phyloP scores from a whole-genome alignment of 2,113 vertebrate genomes.

The Crotalus horridus region DNA sequence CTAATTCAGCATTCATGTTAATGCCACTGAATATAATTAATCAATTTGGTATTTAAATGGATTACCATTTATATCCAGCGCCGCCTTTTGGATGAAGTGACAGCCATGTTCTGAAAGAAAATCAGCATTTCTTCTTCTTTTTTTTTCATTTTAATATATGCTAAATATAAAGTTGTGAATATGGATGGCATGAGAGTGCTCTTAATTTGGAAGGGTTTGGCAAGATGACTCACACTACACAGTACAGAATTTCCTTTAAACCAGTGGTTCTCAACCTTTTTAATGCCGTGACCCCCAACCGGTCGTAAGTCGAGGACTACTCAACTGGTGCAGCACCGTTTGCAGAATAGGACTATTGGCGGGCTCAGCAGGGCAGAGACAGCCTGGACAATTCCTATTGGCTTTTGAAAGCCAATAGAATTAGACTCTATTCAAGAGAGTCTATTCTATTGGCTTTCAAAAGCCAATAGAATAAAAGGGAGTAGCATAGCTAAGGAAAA shows the following conservation, averaged over 20 bases:
- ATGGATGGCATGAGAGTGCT: not conserved
- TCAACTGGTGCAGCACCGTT: too few relatives aligned
- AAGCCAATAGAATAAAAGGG: too few relatives aligned
- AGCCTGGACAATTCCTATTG: too few relatives aligned
- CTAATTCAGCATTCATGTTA: constrained; percentile 16
- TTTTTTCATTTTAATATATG: not conserved
- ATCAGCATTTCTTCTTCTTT: not conserved
- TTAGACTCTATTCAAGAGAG: too few relatives aligned
- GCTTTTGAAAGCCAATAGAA: too few relatives aligned
- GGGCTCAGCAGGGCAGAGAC: too few relatives aligned
- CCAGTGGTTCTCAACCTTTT: too few relatives aligned
- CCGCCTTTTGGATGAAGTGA: constrained; percentile 15
- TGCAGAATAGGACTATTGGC: too few relatives aligned
- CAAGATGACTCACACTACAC: not conserved
- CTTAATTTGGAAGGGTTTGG: not conserved
- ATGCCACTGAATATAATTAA: constrained; percentile 28
- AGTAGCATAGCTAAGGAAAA: too few relatives aligned
- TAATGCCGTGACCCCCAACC: too few relatives aligned
- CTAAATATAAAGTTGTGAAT: not conserved
- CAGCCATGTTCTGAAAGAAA: constrained; percentile 11
- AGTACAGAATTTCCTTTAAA: not conserved
- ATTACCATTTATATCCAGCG: constrained; percentile 16
- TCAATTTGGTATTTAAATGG: constrained; percentile 25
- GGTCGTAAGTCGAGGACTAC: too few relatives aligned
- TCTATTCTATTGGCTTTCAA: too few relatives aligned